Percentiles rank a stretch among this genome's conserved stretches.
These are phyloP conservation scores for Phyllostomus discolor DNA, from an alignment of 2,113 vertebrate species.

Conservation along the genomic window DNA sequence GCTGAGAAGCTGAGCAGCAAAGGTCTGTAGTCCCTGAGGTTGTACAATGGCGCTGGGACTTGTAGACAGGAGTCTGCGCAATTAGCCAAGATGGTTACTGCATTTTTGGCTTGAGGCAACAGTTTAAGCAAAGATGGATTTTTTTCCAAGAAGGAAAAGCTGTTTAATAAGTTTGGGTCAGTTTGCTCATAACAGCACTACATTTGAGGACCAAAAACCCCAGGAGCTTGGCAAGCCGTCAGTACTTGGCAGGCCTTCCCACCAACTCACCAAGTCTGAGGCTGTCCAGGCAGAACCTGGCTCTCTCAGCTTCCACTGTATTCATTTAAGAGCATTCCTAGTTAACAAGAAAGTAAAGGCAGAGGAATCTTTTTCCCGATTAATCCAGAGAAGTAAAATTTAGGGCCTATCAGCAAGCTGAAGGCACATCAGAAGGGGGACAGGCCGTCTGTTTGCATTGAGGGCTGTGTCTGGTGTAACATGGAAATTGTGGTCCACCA, in stretches of 20 bases:
- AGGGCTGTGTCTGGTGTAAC: neutral
- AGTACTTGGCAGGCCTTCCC: slow-evolving; percentile 74
- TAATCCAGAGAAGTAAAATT: slow-evolving; percentile 38
- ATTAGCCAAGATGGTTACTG: slow-evolving; percentile 61
- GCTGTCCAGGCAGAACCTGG: slow-evolving; percentile 62
- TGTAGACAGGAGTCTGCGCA: slow-evolving; percentile 1
- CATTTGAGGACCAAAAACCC: slow-evolving; percentile 74
- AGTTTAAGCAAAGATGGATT: slow-evolving; percentile 74
- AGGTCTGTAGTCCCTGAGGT: neutral
- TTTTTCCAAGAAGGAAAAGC: slow-evolving; percentile 76
- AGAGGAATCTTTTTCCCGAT: neutral
- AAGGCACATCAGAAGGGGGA: neutral
- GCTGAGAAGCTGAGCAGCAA: neutral
- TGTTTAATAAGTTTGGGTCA: slow-evolving; percentile 77
- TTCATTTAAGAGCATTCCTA: slow-evolving; percentile 66
- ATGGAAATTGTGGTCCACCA: neutral
- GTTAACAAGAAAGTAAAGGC: slow-evolving; percentile 63
- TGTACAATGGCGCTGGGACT: neutral
- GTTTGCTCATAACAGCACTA: slow-evolving; percentile 76
- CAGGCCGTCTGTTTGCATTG: neutral
- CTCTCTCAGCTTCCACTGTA: slow-evolving; percentile 49
- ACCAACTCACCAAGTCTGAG: slow-evolving; percentile 68
- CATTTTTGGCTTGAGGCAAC: slow-evolving; percentile 72
- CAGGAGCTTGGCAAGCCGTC: slow-evolving; percentile 80
- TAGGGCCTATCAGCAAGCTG: neutral